Base-by-base conservation (phyloP, 2,797 vertebrate genomes). In the Urosaurus nigricauda region DNA sequence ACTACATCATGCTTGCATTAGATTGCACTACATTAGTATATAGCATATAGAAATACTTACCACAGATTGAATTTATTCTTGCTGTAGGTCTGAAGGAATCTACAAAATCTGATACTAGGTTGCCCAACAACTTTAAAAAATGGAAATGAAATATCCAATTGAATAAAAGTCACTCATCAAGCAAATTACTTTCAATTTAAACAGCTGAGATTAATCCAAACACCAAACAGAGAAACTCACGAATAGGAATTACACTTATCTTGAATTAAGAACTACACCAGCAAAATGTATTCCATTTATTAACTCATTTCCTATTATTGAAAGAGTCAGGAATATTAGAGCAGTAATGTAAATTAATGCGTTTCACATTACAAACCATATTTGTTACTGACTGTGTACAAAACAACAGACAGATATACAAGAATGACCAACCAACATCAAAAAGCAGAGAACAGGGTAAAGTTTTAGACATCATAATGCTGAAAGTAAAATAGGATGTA, bases 61-160 rank as follows among this genome's bases (percentile, higher is more conserved):
- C 99, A 95, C 99, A 99, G 86, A 99, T 99, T 5, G 99, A 99
- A 97, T 99, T 99, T 95, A 99, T 99, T 96, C 99, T 98, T 93
- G 99, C 98, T 37, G 99, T 99, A 74, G 99, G 99, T 95, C 99
- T 97, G 96, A 99, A 99, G 92, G 98, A 99, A 93, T 99, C 99
- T 93, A 99, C 98, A 97, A 99, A 99, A 95, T 99, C 98, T 26
- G 99, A 99, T 43, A 99, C 98, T 90, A 99, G 97, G 95, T 98
- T 98, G 90, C 99, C 99, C 43, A 99, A 96, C 89, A 99, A 97
- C 90, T 91, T 74, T 32, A 40, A 74, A 90, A 79, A 83, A 53
- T 12, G 14, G n/a, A 90, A 35, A 83, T 68, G 7, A 87, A 84
- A 75, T 32, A 79, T 11, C 60, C 12, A 88, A 21, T 79, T 84